Percentiles rank a stretch among this genome's conserved stretches.
These are phyloP conservation scores for Eulemur coronatus DNA, from an alignment of 2,797 vertebrate genomes.

Conservation along the genomic window DNA sequence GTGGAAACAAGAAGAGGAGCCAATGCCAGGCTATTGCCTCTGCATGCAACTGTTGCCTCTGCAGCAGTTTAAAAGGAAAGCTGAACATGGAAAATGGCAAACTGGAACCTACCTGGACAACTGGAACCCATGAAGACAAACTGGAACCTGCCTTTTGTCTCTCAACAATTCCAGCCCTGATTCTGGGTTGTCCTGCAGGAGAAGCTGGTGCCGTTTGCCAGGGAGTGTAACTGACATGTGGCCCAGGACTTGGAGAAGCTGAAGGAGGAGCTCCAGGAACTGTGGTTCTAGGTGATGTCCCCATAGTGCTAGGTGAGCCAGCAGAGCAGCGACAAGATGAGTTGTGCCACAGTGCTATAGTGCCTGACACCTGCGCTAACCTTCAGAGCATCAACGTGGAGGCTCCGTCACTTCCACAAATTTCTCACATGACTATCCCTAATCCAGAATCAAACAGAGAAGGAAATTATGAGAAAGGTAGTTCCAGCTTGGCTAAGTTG, in stretches of 20 bases:
- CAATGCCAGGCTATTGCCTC: neutral
- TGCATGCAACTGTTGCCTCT: neutral
- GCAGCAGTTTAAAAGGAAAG: neutral
- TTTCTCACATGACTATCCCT: neutral
- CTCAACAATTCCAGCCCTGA: too few relatives aligned
- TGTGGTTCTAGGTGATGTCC: neutral
- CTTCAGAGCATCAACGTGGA: neutral
- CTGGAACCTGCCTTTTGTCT: neutral
- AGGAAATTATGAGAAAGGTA: neutral
- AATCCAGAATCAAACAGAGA: neutral
- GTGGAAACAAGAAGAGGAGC: neutral
- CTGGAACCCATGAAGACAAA: neutral
- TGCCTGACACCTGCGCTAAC: neutral
- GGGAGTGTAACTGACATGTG: neutral
- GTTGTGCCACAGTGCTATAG: neutral
- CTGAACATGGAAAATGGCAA: neutral
- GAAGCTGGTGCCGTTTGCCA: neutral
- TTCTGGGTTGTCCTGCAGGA: neutral
- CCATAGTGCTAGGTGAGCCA: neutral
- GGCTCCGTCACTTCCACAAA: neutral
- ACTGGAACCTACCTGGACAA: neutral
- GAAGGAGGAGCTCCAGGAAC: neutral
- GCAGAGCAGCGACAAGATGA: neutral
- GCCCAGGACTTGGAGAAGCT: neutral
- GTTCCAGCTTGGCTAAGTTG: neutral